Conservation (phyloP, 2,888 invertebrate species). For the Sphaerophoria taeniata region DNA sequence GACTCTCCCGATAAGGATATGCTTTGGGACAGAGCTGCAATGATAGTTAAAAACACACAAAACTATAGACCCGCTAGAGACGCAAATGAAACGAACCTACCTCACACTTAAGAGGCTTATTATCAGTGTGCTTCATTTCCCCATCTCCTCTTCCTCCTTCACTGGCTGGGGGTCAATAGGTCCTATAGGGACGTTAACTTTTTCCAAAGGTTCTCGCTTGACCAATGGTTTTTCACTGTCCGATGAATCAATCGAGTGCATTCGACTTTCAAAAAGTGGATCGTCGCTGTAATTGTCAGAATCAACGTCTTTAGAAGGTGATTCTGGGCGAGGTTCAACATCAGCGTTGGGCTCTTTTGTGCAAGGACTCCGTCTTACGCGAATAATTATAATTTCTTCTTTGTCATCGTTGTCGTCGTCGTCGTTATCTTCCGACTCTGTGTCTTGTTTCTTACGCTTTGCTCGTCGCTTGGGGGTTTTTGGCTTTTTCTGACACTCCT, state of each 20-base stretch:
- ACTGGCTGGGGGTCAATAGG: slow-evolving; percentile 23
- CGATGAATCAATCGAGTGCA: slow-evolving; percentile 74
- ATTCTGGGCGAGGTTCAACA: neutral
- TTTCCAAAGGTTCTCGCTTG: slow-evolving; percentile 74
- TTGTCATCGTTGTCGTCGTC: neutral
- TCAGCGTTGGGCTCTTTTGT: neutral
- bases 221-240: slow-evolving; percentile 76
- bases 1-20: slow-evolving; percentile 84
- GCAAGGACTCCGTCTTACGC: slow-evolving; percentile 43
- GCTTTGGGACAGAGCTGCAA: slow-evolving; percentile 81
- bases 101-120: slow-evolving; percentile 84
- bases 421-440: slow-evolving; percentile 14
- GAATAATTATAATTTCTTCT: slow-evolving; percentile 55
- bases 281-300: slow-evolving; percentile 75
- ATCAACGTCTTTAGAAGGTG: slow-evolving; percentile 17
- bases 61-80: neutral
- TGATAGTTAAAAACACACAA: neutral
- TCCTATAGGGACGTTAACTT: slow-evolving; percentile 69
- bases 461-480: neutral
- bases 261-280: slow-evolving; percentile 74
- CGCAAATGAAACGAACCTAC: slow-evolving; percentile 76
- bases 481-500: slow-evolving; percentile 13
- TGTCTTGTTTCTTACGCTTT: slow-evolving; percentile 64
- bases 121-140: slow-evolving; percentile 82
- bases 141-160: slow-evolving; percentile 77